A percentile compares a stretch with the other conserved stretches of the same genome.
phyloP scores from a whole-genome alignment of 2,888 invertebrate genomes.

The Ptilodon capucinus region DNA sequence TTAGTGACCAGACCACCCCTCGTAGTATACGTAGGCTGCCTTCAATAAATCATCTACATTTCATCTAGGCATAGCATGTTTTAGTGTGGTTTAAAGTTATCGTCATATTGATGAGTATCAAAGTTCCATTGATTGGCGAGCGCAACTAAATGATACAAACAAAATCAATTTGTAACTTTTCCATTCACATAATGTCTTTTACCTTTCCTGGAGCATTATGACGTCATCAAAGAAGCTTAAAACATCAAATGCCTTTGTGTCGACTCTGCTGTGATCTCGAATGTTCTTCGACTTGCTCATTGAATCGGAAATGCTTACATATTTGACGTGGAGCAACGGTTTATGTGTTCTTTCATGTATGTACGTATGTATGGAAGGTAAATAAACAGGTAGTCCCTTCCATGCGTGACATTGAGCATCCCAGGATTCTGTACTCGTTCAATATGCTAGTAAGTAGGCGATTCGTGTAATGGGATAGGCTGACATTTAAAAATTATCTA shows the following conservation, averaged over 20 bases:
- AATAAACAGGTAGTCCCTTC: neutral
- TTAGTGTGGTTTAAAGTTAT: too few relatives aligned
- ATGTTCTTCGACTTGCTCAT: conserved; percentile 20
- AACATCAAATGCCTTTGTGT: conserved; percentile 27
- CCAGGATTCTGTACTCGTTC: neutral
- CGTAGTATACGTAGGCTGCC: too few relatives aligned
- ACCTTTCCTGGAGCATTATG: neutral
- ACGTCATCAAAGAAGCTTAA: conserved; percentile 22
- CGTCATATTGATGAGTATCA: too few relatives aligned
- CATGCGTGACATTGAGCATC: neutral
- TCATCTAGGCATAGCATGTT: too few relatives aligned
- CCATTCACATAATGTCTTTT: neutral
- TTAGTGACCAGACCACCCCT: too few relatives aligned
- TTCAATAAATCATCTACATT: too few relatives aligned
- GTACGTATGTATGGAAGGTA: neutral
- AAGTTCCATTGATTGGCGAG: too few relatives aligned
- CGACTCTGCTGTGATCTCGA: conserved; percentile 21
- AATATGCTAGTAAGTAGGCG: too few relatives aligned
- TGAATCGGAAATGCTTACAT: conserved; percentile 23
- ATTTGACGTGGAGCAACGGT: neutral
- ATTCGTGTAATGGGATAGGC: too few relatives aligned
- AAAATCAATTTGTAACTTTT: neutral
- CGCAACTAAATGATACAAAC: neutral
- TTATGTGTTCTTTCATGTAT: neutral
- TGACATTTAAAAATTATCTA: too few relatives aligned